Evolutionary conservation across 2,797 vertebrate species (phyloP), one percentile per base, ranked within the genome.

Genomic region (Cuniculus paca): DNA sequence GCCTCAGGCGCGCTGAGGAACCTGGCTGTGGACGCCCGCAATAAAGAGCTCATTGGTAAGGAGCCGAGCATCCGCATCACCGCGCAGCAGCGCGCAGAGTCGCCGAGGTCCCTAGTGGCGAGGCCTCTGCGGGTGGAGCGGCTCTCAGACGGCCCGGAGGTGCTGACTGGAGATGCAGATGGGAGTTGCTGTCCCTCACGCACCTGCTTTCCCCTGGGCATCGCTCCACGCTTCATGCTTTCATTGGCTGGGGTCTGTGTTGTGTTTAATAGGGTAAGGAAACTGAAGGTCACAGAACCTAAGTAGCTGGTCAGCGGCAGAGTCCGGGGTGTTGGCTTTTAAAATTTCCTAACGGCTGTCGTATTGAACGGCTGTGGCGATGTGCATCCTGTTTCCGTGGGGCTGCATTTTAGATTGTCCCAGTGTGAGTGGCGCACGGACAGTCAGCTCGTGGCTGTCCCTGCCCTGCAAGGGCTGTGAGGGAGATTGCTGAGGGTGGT

Each of bases 1-100:
- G 99, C 99, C 0, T 99, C 99, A 0, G 99, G 99, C 70, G 99
- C 99, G 3, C 98, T 99, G 75, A 99, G 99, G 88, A 99, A 99
- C 98, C 98, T 99, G 98, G 99, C 99, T 0, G 99, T 99, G 5
- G 99, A 99, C 39, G 95, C 98, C 31, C 99, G 99, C 54, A 99
- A 99, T 98, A 99, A 99, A 90, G 99, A 99, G 75, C 98, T 99
- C 70, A 99, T 99, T 8, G 99, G 99, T 99, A 96, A 99, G 98
- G 50, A 42, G 58, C n/a, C 54, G 82, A 65, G 24, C 31, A 9
- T 60, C 39, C 34, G 10, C n/a, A 0, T 45, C 12, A 7, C 34
- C 10, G 45, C 9, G 45, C 45, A 9, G 45, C 45, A 48, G 45
- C 9, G 45, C 9, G 45, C 9, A 9, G 52, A 89, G 48, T 31